Conservation (phyloP, 1,140 invertebrate genomes). For the Ruditapes philippinarum region DNA sequence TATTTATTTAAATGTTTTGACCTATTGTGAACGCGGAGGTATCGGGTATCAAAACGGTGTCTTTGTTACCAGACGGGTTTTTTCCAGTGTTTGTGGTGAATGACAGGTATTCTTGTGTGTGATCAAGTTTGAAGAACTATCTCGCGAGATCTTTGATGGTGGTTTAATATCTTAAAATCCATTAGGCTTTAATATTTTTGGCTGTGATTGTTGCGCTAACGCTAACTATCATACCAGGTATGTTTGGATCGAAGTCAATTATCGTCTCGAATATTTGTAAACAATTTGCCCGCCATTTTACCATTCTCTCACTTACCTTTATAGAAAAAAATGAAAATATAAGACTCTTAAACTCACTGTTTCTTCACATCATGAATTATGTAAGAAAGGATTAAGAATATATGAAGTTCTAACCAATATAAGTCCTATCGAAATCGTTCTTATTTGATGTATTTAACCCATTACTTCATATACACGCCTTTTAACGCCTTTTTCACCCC, state of each 20-base stretch:
- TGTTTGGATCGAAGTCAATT: neutral
- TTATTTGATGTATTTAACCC: no score
- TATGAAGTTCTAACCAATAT: no score
- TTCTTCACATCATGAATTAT: no score
- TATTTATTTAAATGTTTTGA: conserved; percentile 62
- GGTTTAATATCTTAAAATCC: neutral
- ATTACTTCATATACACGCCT: no score
- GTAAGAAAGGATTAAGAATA: no score
- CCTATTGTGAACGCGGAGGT: conserved; percentile 20
- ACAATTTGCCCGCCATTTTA: no score
- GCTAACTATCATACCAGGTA: neutral
- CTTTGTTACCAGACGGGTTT: conserved; percentile 5
- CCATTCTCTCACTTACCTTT: no score
- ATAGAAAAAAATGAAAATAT: no score
- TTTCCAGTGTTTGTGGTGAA: conserved; percentile 45
- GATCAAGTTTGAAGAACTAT: neutral
- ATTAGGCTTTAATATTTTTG: neutral
- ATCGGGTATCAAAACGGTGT: conserved; percentile 46
- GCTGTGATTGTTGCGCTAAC: neutral
- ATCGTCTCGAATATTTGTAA: no score
- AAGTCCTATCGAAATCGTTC: no score
- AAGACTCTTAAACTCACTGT: no score
- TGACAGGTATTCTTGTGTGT: conserved; percentile 46
- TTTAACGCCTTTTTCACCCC: no score
- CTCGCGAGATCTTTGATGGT: neutral